phyloP scores from a whole-genome alignment of 2,113 vertebrate species.

The Motacilla alba region DNA sequence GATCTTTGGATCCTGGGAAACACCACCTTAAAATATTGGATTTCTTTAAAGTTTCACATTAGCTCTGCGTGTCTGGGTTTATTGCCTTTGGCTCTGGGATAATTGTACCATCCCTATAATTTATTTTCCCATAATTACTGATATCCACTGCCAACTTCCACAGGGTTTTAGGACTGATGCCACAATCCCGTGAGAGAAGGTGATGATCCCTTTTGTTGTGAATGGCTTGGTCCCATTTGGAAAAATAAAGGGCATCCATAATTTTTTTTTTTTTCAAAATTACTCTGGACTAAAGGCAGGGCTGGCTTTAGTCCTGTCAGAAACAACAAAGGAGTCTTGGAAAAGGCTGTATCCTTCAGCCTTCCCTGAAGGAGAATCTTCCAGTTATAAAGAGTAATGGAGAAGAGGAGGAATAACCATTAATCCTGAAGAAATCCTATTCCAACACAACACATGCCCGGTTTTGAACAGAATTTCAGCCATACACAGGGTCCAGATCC shows the following conservation, averaged over 20 bases:
- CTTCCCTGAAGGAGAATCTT: neutral
- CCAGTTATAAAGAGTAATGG: neutral
- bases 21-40: neutral
- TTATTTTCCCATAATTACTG: conserved; percentile 34
- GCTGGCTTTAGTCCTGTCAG: neutral
- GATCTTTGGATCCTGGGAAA: neutral
- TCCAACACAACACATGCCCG: neutral
- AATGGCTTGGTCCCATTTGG: neutral
- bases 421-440: neutral
- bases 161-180: neutral
- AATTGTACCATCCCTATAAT: neutral
- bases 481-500: neutral
- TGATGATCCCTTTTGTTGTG: neutral
- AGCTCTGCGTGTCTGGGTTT: neutral
- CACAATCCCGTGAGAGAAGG: neutral
- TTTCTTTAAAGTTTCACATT: conserved; percentile 11
- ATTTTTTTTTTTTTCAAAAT: neutral
- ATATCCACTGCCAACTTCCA: neutral
- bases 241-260: neutral
- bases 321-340: neutral
- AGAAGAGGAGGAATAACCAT: neutral
- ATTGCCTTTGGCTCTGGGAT: conserved; percentile 29
- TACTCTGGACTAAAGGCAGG: neutral
- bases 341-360: conserved; percentile 6
- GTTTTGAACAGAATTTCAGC: neutral